Evolutionary conservation across 1,140 invertebrate genomes (phyloP).

Genomic region (Lysiphlebus fabarum): DNA sequence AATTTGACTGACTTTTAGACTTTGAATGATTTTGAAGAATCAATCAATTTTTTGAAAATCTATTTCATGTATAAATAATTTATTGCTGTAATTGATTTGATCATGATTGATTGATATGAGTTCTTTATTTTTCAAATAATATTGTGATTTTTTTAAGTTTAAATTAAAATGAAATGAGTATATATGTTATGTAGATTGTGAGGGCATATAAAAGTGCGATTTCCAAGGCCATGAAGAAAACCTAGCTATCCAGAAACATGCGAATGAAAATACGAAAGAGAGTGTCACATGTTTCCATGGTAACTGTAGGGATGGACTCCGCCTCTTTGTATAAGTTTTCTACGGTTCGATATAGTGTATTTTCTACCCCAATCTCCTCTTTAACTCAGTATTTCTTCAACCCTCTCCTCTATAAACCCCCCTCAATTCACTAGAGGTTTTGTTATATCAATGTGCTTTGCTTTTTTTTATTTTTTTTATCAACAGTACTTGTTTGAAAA

Average conservation of each 20-base stretch:
- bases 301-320: slow-evolving; percentile 22
- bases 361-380: background rate
- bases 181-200: too few relatives aligned
- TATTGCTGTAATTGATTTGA: too few relatives aligned
- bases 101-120: too few relatives aligned
- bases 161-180: too few relatives aligned
- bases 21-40: too few relatives aligned
- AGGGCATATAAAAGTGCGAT: too few relatives aligned
- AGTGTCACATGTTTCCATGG: slow-evolving; percentile 27
- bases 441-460: slow-evolving; percentile 17
- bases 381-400: slow-evolving; percentile 10
- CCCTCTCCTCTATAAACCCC: background rate
- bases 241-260: background rate
- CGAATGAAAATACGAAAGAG: slow-evolving; percentile 17
- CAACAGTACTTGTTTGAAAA: background rate
- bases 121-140: too few relatives aligned
- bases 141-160: too few relatives aligned
- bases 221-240: too few relatives aligned
- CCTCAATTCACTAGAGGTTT: background rate
- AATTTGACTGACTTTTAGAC: too few relatives aligned
- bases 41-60: too few relatives aligned
- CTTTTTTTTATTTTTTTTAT: slow-evolving; percentile 9
- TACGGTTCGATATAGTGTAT: slow-evolving; percentile 20
- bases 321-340: slow-evolving; percentile 17
- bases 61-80: too few relatives aligned